Percentiles rank a stretch among this genome's conserved stretches.
Evolutionary conservation across 1,140 invertebrate genomes (phyloP).

Genomic region (Drosophila littoralis): DNA sequence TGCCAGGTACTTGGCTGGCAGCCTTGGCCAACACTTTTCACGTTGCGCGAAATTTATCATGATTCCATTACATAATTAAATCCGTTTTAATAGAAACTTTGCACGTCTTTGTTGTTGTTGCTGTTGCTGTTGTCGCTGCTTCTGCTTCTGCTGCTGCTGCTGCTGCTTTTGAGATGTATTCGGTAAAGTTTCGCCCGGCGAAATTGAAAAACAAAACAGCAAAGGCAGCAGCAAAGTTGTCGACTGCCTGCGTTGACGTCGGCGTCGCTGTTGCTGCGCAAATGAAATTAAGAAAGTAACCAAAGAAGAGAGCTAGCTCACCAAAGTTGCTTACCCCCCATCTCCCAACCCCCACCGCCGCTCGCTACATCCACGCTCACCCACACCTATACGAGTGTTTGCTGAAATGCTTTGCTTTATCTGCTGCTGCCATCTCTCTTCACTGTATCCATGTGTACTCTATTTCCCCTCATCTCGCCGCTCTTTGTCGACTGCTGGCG

Average conservation of each 20-base stretch:
- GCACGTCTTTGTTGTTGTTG: slow-evolving; percentile 64
- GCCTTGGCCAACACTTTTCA: slow-evolving; percentile 76
- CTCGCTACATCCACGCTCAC: background rate
- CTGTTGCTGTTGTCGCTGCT: slow-evolving; percentile 12
- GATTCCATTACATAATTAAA: slow-evolving; percentile 84
- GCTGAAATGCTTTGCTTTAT: slow-evolving; percentile 53
- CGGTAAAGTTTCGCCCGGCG: slow-evolving; percentile 73
- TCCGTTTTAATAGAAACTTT: slow-evolving; percentile 83
- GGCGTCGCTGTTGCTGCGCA: slow-evolving; percentile 62
- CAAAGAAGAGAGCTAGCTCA: slow-evolving; percentile 60
- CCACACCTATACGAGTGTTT: slow-evolving; percentile 23
- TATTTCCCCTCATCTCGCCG: slow-evolving; percentile 20
- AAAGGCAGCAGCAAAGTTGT: slow-evolving; percentile 74
- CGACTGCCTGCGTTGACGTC: slow-evolving; percentile 25
- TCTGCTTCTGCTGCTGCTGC: slow-evolving; percentile 37
- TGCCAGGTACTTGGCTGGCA: slow-evolving; percentile 44
- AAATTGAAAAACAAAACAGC: slow-evolving; percentile 82
- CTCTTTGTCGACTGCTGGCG: slow-evolving; percentile 29
- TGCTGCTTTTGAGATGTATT: slow-evolving; percentile 76
- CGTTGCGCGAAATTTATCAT: slow-evolving; percentile 83
- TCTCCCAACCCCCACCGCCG: too few relatives aligned
- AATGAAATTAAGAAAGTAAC: slow-evolving; percentile 83
- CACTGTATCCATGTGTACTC: slow-evolving; percentile 38
- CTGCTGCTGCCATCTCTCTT: slow-evolving; percentile 47
- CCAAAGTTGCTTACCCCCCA: slow-evolving; percentile 47